Conservation (phyloP, 2,113 vertebrate genomes). For the Donacobius atricapilla region DNA sequence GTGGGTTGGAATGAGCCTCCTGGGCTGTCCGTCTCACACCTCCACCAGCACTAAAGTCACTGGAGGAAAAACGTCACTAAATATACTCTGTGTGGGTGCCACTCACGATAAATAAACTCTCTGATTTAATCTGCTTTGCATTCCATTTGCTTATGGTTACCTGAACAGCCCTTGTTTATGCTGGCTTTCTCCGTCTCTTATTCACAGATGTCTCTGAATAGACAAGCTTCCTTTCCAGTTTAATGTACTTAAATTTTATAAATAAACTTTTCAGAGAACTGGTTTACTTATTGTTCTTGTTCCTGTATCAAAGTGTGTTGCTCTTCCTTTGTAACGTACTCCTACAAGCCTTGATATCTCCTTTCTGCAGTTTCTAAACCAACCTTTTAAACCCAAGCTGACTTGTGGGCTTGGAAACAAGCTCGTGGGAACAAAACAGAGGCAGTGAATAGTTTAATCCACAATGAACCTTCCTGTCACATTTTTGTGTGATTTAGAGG, state of each 20-base stretch:
- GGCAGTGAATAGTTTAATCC: constrained; percentile 17
- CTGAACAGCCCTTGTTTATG: constrained; percentile 34
- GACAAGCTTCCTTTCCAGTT: background rate
- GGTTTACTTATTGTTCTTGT: background rate
- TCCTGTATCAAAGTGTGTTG: background rate
- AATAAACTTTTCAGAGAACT: background rate
- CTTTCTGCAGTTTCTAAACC: background rate
- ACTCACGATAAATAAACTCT: background rate
- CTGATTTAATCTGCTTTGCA: constrained; percentile 14
- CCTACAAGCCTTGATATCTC: background rate
- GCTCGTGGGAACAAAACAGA: background rate
- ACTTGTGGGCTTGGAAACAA: background rate
- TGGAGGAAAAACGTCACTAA: background rate
- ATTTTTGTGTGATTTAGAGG: constrained; percentile 7
- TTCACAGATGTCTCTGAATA: background rate
- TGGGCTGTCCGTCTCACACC: background rate
- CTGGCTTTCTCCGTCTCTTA: background rate
- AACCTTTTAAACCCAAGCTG: background rate
- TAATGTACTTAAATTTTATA: background rate
- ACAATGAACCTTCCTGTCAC: background rate
- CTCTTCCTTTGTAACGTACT: background rate
- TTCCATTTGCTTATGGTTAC: constrained; percentile 19
- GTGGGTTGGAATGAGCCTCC: background rate
- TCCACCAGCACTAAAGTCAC: background rate
- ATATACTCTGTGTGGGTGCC: background rate